Evolutionary conservation across 2,888 invertebrate species (phyloP), one percentile per base, ranked within the genome.

Genomic region (Hydraecia micacea): DNA sequence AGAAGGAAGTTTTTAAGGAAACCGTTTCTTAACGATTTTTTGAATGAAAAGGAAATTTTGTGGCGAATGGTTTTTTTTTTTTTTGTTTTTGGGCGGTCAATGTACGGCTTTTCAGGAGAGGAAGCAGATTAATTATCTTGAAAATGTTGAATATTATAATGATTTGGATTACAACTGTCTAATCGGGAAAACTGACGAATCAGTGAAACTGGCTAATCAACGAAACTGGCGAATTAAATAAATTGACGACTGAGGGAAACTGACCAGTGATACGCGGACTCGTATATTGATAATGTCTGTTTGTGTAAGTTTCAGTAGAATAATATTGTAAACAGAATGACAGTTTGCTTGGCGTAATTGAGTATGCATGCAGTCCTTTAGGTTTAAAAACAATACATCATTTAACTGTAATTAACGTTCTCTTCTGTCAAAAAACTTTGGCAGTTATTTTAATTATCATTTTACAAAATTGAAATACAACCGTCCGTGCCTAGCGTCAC

Each of bases 401-500:
- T 84, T 81, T 67, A 86, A 77, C 80, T 79, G 80, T 77, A 85
- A 88, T 89, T 88, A 90, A 82, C 86, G 86, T 88, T 77, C 82
- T 85, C 75, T 80, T 77, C 68, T 83, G 85, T 87, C 76, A 81
- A 80, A 85, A 81, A 91, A 87, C 86, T 89, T 89, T 80, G 87
- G 88, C 90, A 87, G 89, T 90, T 91, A 89, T 87, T 91, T 83
- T 84, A 87, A 88, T 88, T 80, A 82, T 81, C 68, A 85, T 87
- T 89, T 89, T 86, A 87, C 86, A 84, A 88, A 91, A 90, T 90
- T 91, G 87, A 89, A 91, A 91, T 90, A 83, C 89, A 90, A 86
- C 90, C 87, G 86, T 85, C 82, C 80, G 80, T 84, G 88, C 89
- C 91, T 91, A 91, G 90, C 89, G 88, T 91, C 90, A 91, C 91